Conservation (phyloP, 2,797 vertebrate species). For the Rhyacichthys aspro region DNA sequence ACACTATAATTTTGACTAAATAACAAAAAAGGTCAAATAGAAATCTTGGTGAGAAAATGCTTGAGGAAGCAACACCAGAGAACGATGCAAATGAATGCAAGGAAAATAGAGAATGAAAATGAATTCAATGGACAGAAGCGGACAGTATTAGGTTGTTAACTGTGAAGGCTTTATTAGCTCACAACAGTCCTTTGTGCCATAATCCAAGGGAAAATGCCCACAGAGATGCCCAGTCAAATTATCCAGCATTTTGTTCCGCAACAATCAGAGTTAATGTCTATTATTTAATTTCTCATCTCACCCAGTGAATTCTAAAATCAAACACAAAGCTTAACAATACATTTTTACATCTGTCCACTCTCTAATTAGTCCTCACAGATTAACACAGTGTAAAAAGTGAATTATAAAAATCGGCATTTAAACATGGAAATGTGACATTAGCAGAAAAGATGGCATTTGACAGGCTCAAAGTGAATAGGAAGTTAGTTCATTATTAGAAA, state of each 20-base stretch:
- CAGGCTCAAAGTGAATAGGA: slow-evolving; percentile 66
- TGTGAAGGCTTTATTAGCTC: neutral
- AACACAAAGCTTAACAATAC: slow-evolving; percentile 63
- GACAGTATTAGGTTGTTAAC: slow-evolving; percentile 2
- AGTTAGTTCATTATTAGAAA: slow-evolving; percentile 75
- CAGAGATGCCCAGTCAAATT: slow-evolving; percentile 16
- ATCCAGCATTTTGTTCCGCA: slow-evolving; percentile 10
- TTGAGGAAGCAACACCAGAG: too few relatives aligned
- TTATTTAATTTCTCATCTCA: slow-evolving; percentile 48
- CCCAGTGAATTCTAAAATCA: slow-evolving; percentile 55
- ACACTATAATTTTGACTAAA: too few relatives aligned
- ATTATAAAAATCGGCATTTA: slow-evolving; percentile 64
- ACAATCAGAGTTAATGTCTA: slow-evolving; percentile 36
- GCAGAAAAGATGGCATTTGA: slow-evolving; percentile 73
- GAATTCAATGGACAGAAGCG: neutral
- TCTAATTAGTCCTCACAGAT: slow-evolving; percentile 75
- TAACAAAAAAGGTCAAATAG: neutral
- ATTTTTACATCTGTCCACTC: slow-evolving; percentile 60
- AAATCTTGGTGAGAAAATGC: neutral
- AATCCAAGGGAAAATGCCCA: slow-evolving; percentile 4
- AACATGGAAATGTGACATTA: slow-evolving; percentile 83
- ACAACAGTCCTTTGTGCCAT: slow-evolving; percentile 3
- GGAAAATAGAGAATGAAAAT: neutral
- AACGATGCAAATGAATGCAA: neutral
- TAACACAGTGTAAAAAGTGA: slow-evolving; percentile 50